A percentile compares a stretch with the other conserved stretches of the same genome.
Conservation (phyloP, 2,888 invertebrate species). For the Platycheirus albimanus region DNA sequence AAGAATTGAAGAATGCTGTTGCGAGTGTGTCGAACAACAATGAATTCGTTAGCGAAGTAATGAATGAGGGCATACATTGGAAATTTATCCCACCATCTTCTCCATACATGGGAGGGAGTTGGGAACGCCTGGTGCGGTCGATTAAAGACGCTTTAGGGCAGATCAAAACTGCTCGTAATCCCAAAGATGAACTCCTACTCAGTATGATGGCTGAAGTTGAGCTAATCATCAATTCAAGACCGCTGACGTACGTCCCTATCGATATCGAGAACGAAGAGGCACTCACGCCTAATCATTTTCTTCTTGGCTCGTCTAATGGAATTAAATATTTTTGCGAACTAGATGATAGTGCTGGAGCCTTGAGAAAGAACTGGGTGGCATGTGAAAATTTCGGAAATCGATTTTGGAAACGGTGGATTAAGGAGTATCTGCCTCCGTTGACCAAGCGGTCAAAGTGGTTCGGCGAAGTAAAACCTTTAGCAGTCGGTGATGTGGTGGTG, state of each 20-base stretch:
- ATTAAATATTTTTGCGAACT: neutral
- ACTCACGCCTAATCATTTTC: slow-evolving; percentile 75
- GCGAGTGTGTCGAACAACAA: neutral
- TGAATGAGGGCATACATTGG: too few relatives aligned
- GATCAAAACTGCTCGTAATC: slow-evolving; percentile 50
- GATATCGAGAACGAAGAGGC: slow-evolving; percentile 50
- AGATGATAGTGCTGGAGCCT: neutral
- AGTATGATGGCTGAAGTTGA: slow-evolving; percentile 44
- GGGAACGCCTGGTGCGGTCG: too few relatives aligned
- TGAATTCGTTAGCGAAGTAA: too few relatives aligned
- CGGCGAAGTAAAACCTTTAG: neutral
- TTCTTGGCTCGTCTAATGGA: too few relatives aligned
- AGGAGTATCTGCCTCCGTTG: neutral
- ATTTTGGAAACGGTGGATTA: slow-evolving; percentile 16
- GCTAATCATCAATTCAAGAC: slow-evolving; percentile 70
- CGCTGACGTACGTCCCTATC: slow-evolving; percentile 17
- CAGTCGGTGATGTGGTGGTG: neutral
- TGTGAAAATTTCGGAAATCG: neutral
- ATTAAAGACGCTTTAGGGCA: slow-evolving; percentile 21
- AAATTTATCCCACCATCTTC: too few relatives aligned
- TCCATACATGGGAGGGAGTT: too few relatives aligned
- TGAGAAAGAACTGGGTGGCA: neutral
- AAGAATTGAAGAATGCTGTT: neutral
- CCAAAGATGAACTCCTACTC: slow-evolving; percentile 64
- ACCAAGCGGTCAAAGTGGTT: slow-evolving; percentile 21